Conservation (phyloP, 92 coral and sea anemone genomes). For the Zoanthus gigantus region DNA sequence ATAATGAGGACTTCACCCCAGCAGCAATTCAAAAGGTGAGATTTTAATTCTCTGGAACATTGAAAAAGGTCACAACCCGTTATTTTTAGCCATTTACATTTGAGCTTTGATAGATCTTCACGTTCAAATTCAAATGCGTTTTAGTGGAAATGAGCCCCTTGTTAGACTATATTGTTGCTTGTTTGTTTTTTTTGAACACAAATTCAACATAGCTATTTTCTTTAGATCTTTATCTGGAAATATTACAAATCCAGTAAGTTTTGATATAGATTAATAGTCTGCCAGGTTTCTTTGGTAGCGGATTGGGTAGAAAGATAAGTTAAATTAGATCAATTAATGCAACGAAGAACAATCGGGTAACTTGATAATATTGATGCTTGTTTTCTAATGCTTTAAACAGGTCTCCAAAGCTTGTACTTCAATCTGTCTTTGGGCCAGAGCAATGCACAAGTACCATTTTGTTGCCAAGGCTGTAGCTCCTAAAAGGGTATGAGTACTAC, state of each 20-base stretch:
- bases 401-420: slow-evolving; percentile 99
- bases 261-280: neutral
- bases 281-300: neutral
- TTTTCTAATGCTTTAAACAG: slow-evolving; percentile 43
- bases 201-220: too few relatives aligned
- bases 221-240: too few relatives aligned
- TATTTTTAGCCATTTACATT: neutral
- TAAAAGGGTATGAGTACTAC: slow-evolving; percentile 74
- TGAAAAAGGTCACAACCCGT: neutral
- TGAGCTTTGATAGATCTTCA: too few relatives aligned
- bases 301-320: neutral
- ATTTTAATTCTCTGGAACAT: neutral
- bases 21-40: slow-evolving; percentile 94
- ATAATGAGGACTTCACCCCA: slow-evolving; percentile 96
- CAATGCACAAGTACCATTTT: slow-evolving; percentile 99
- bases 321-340: neutral
- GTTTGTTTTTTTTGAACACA: too few relatives aligned
- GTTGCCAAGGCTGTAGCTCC: slow-evolving; percentile 98
- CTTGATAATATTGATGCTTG: neutral
- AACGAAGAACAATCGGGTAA: neutral
- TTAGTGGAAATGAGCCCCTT: too few relatives aligned
- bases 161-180: too few relatives aligned
- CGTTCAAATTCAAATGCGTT: too few relatives aligned
- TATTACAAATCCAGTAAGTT: neutral
- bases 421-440: slow-evolving; percentile 95